Percentiles rank a stretch among this genome's conserved stretches.
Conservation (phyloP, 2,113 vertebrate species). For the Stomatorhinus ivindoensis region DNA sequence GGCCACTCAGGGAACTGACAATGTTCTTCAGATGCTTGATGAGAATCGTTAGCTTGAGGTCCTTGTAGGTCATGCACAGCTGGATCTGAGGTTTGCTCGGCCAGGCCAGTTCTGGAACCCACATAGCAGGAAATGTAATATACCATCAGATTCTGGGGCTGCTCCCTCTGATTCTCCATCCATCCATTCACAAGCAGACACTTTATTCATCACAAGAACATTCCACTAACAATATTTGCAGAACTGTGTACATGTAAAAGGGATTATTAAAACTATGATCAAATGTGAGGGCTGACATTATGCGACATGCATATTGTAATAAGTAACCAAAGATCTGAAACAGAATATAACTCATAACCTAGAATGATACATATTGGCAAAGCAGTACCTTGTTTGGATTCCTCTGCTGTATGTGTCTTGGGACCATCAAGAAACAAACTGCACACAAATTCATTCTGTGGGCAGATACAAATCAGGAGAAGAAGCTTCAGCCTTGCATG, state of each 20-base stretch:
- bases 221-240: not conserved
- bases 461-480: not conserved
- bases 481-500: not conserved
- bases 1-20: conserved; percentile 46
- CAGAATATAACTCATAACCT: not conserved
- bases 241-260: not conserved
- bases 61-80: conserved; percentile 58
- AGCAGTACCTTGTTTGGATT: conserved; percentile 29
- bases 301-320: not conserved
- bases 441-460: conserved; percentile 73
- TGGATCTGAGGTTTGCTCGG: conserved; percentile 61
- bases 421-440: conserved; percentile 72
- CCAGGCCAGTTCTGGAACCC: conserved; percentile 36
- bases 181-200: not conserved
- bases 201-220: not conserved
- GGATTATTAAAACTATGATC: not conserved
- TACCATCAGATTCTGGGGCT: not conserved
- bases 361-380: not conserved
- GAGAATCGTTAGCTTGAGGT: conserved; percentile 62
- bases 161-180: not conserved
- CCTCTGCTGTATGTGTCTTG: conserved; percentile 13
- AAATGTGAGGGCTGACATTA: not conserved
- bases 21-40: conserved; percentile 79
- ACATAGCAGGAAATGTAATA: not conserved
- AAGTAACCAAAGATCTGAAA: not conserved